A percentile compares a stretch with the other conserved stretches of the same genome.
Conservation (phyloP, 1,140 invertebrate genomes). For the Tetraneura akinire region DNA sequence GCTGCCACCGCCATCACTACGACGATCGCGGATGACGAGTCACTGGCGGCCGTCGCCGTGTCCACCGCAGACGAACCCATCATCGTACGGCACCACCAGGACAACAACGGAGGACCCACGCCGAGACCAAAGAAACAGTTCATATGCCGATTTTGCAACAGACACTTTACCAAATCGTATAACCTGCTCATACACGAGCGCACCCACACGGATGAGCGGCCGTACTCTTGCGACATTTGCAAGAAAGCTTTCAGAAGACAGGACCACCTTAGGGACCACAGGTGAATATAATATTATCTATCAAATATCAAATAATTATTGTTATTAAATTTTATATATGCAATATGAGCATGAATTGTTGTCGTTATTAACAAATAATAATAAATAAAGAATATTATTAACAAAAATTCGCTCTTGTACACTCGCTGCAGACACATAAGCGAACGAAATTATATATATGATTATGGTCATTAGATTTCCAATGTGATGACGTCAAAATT, state of each 20-base stretch:
- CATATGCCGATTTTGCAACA: constrained; percentile 91
- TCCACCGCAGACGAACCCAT: constrained; percentile 59
- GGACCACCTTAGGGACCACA: constrained; percentile 62
- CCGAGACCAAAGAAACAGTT: constrained; percentile 71
- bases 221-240: constrained; percentile 97
- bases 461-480: no score
- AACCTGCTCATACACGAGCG: constrained; percentile 96
- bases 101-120: constrained; percentile 58
- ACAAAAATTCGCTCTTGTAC: no score
- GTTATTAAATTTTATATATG: no score
- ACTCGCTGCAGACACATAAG: no score
- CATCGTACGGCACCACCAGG: constrained; percentile 57
- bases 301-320: no score
- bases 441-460: no score
- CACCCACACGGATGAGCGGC: constrained; percentile 96
- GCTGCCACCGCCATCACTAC: constrained; percentile 57
- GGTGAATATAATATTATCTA: constrained; percentile 58
- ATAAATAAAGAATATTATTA: no score
- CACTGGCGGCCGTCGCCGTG: constrained; percentile 53
- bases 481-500: no score
- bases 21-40: constrained; percentile 62
- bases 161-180: constrained; percentile 97
- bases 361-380: no score
- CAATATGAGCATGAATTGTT: no score
- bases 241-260: constrained; percentile 70